Conservation (phyloP, 2,888 invertebrate species). For the Deilephila elpenor region DNA sequence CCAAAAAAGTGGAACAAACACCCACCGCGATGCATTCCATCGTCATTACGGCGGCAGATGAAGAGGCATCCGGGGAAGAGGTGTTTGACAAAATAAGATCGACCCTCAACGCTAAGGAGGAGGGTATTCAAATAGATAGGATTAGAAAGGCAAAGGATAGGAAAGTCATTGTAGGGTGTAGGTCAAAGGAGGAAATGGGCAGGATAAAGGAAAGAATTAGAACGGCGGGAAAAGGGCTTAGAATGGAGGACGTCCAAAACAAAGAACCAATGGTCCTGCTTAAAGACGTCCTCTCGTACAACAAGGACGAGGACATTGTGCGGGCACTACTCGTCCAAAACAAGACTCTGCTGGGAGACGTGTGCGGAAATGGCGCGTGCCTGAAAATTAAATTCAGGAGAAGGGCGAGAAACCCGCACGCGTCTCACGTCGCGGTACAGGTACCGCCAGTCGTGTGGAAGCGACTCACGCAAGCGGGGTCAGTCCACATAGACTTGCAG, state of each 20-base stretch:
- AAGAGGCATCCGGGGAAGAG: not conserved
- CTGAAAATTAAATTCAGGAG: not conserved
- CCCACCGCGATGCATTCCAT: not conserved
- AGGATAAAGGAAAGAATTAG: not conserved
- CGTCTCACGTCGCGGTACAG: not conserved
- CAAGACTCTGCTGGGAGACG: not conserved
- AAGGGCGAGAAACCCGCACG: not conserved
- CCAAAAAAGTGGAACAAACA: no score
- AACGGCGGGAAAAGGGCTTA: not conserved
- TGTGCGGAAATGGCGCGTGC: not conserved
- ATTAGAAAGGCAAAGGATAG: constrained; percentile 4
- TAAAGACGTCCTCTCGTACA: not conserved
- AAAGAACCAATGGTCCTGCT: not conserved
- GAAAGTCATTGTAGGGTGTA: not conserved
- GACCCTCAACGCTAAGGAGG: not conserved
- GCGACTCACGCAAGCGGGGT: not conserved
- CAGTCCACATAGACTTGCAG: constrained; percentile 29
- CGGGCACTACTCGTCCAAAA: not conserved
- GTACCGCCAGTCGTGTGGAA: not conserved
- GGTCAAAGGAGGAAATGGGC: not conserved
- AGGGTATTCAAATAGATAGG: not conserved
- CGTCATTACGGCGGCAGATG: not conserved
- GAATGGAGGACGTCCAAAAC: not conserved
- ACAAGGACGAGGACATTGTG: not conserved
- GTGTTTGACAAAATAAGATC: not conserved